Evolutionary conservation across 2,113 vertebrate genomes (phyloP).

Genomic region (Hystrix cristata): DNA sequence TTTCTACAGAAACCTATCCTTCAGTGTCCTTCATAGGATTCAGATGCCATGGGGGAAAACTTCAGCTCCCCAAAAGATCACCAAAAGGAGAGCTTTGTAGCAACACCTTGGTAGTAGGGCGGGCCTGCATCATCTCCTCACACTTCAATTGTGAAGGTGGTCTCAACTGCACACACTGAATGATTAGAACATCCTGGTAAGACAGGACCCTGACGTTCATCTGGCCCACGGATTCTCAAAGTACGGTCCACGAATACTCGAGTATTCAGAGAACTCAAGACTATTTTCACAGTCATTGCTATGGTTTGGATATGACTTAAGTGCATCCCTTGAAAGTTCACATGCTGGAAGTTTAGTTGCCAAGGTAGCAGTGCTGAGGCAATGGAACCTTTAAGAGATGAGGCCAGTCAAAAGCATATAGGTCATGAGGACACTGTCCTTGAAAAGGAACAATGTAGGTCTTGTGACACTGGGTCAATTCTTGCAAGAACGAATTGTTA

Average conservation of each 20-base stretch:
- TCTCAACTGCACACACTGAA: background rate
- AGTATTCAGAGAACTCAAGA: background rate
- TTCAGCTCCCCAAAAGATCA: background rate
- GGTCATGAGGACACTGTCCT: background rate
- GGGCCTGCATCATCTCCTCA: background rate
- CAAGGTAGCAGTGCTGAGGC: background rate
- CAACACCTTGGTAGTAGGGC: background rate
- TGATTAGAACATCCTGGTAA: accelerated
- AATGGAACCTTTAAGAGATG: background rate
- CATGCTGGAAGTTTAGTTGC: background rate
- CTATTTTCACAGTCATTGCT: background rate
- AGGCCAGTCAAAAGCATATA: background rate
- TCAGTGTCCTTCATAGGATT: background rate
- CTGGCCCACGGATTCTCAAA: background rate
- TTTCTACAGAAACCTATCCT: background rate
- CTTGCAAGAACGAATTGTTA: background rate
- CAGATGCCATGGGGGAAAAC: background rate
- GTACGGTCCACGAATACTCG: background rate
- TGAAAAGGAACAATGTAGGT: background rate
- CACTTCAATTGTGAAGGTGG: background rate
- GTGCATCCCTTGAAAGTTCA: background rate
- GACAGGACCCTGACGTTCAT: background rate
- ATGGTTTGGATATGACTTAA: background rate
- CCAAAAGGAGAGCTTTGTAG: background rate
- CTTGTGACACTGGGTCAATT: background rate